Evolutionary conservation across 2,797 vertebrate genomes (phyloP), one percentile per base, ranked within the genome.

Genomic region (Salarias fasciatus): DNA sequence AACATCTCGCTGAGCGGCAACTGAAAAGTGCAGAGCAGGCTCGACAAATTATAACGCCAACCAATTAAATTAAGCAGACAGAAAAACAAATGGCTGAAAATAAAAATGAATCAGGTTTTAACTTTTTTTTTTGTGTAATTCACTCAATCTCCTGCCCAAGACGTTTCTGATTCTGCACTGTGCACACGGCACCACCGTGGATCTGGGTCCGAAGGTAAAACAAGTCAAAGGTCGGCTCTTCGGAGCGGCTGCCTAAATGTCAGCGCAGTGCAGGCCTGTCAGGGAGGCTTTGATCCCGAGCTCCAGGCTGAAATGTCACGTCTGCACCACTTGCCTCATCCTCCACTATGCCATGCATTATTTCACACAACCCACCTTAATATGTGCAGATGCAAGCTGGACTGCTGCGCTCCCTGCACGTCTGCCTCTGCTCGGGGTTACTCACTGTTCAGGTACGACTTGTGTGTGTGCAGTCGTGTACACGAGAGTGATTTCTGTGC

Each of bases 251-350:
- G 11, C 24, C 12, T 55, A 62, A 69, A 79, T 76, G 72, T 69
- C 72, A 54, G 37, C 46, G 30, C 28, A 50, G 38, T 38, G 35
- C 35, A 35, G 8, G 30, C 50, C 60, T 74, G 84, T 80, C 85
- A 59, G 48, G 38, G 15, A 30, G 3, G 8, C 15, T 83, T 69
- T 69, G 49, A 61, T 53, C 53, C 33, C 52, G 28, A 69, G 30
- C 54, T 72, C 33, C 63, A 29, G 42, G 64, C 24, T 51, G 62
- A 79, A 83, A 83, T 84, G 83, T 83, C 74, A 80, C 43, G 77
- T 80, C 71, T 72, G 59, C 53, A 38, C 4, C 1, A 56, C 37
- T 63, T n/a, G 29, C 46, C 57, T 75, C 53, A 63, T 55, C n/a
- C 2, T 43, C 12, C 41, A 48, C 49, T 51, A 63, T 75, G 37